These are phyloP conservation scores for Oryctolagus cuniculus DNA, from an alignment of 2,113 vertebrate genomes.

Conservation along the genomic window mOryCun1.1 NC_091435.1:3805001-3805500, in stretches of 20 bases:
- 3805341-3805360: background rate
- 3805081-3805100: too few species aligned
- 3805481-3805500: background rate
- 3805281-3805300: background rate
- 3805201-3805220: too few species aligned
- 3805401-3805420: background rate
- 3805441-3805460: background rate
- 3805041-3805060: too few species aligned
- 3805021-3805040: too few species aligned
- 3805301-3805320: background rate
- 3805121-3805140: too few species aligned
- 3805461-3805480: fast-evolving
- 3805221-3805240: too few species aligned
- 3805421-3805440: fast-evolving
- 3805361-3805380: background rate
- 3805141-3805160: too few species aligned
- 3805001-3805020: too few species aligned
- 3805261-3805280: background rate
- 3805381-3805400: background rate
- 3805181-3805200: too few species aligned
- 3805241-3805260: background rate
- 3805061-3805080: too few species aligned
- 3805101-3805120: too few species aligned
- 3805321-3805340: background rate
- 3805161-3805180: too few species aligned